These are phyloP conservation scores for Plodia interpunctella DNA, from an alignment of 1,140 invertebrate genomes.

Conservation along the genomic window DNA sequence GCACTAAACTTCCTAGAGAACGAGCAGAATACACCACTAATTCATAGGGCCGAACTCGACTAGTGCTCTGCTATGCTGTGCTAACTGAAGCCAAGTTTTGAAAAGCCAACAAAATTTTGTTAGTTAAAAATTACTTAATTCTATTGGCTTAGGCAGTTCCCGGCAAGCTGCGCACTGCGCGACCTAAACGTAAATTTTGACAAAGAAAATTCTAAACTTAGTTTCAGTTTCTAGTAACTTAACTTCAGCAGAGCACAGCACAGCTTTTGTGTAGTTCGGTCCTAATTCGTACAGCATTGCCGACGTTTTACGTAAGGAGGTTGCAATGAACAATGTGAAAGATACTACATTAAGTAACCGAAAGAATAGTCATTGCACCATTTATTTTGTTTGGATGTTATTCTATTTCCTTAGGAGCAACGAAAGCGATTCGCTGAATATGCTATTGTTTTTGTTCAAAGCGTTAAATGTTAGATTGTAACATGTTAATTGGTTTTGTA, in stretches of 20 bases:
- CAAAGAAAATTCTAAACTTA: too few relatives aligned
- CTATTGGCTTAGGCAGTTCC: too few relatives aligned
- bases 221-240: too few relatives aligned
- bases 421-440: conserved; percentile 43
- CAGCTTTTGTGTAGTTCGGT: too few relatives aligned
- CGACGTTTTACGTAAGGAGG: conserved; percentile 55
- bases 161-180: too few relatives aligned
- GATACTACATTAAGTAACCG: conserved; percentile 56
- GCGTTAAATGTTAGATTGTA: not conserved
- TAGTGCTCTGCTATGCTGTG: too few relatives aligned
- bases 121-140: too few relatives aligned
- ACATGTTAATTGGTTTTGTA: conserved; percentile 18
- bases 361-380: conserved; percentile 68
- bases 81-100: too few relatives aligned
- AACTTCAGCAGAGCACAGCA: too few relatives aligned
- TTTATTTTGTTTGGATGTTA: conserved; percentile 50
- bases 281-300: conserved; percentile 69
- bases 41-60: too few relatives aligned
- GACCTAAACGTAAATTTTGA: too few relatives aligned
- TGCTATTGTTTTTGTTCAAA: conserved; percentile 36
- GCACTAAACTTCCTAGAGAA: conserved; percentile 53
- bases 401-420: conserved; percentile 52
- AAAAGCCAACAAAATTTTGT: too few relatives aligned
- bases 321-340: conserved; percentile 59
- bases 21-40: conserved; percentile 53